Evolutionary conservation across 1,140 invertebrate species (phyloP), one percentile per base, ranked within the genome.

Genomic region (Pemphigus obesinymphae): DNA sequence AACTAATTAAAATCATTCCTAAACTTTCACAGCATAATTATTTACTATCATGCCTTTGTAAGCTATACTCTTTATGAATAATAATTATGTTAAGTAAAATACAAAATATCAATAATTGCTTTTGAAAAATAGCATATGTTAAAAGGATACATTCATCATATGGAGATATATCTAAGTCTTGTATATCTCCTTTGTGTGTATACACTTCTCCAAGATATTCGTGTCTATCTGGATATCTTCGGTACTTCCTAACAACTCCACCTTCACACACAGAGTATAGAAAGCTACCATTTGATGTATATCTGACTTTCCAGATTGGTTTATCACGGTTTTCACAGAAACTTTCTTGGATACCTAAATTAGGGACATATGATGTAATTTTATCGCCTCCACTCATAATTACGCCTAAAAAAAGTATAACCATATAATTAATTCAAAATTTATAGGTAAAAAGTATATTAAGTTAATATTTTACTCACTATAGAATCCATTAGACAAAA

Each of bases 81-180:
- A 40, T 40, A 5, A 40, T 5, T 5, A 5, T 40, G 8, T 40
- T 40, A 40, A 5, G 37, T 40, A 8, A 5, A 40, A 40, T 40
- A 40, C 8, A 5, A 40, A 40, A 40, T 40, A 5, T 8, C 8
- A 40, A 40, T 40, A 5, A 40, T 40, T 40, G 8, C 37, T 40
- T 40, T 40, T 40, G n/a, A 40, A 3, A 8, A 40, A 40, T 40
- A 40, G 4, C 37, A 3, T 40, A 8, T 40, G 37, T 66, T 37
- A 84, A 87, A 88, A 88, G 87, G 87, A 87, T 89, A 89, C 89
- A 90, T 86, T 90, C 89, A 86, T 90, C 89, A 83, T 88, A 89
- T 8, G 88, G 87, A 17, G 89, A 89, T 78, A 90, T 88, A 85
- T 90, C 89, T 58, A 90, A 86, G 81, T 90, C 89, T 83, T 89